These are phyloP conservation scores for Chironomus tentans DNA, from an alignment of 2,888 invertebrate species.

Conservation along the genomic window DNA sequence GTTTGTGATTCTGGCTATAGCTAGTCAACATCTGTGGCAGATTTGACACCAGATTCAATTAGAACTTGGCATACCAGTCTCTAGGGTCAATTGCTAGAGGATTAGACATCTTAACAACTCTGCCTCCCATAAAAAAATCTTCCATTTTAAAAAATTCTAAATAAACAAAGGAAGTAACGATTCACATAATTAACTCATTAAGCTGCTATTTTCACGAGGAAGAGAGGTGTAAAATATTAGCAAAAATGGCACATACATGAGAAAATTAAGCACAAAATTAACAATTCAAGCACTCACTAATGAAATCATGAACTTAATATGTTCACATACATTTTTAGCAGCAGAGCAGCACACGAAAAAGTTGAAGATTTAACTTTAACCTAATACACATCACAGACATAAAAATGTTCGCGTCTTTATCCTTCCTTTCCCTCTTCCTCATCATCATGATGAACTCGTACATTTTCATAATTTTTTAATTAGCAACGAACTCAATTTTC, in stretches of 20 bases:
- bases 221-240: neutral
- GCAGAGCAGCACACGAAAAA: no score
- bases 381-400: neutral
- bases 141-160: no score
- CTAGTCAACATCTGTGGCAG: no score
- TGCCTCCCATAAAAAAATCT: no score
- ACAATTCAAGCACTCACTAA: neutral
- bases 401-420: neutral
- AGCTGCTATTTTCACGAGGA: neutral
- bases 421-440: neutral
- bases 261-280: neutral
- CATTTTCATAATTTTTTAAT: slow-evolving; percentile 17
- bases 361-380: neutral
- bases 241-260: neutral
- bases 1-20: no score
- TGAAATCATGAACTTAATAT: neutral
- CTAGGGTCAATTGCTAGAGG: no score
- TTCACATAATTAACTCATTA: neutral
- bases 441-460: neutral
- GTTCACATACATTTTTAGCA: neutral
- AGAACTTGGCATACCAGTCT: no score
- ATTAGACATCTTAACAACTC: no score
- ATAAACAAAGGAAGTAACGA: neutral
- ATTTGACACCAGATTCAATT: no score
- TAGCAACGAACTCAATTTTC: slow-evolving; percentile 2